Percentiles rank a stretch among this genome's conserved stretches.
Evolutionary conservation across 2,113 vertebrate species (phyloP).

Genomic region (Pampusana beccarii): DNA sequence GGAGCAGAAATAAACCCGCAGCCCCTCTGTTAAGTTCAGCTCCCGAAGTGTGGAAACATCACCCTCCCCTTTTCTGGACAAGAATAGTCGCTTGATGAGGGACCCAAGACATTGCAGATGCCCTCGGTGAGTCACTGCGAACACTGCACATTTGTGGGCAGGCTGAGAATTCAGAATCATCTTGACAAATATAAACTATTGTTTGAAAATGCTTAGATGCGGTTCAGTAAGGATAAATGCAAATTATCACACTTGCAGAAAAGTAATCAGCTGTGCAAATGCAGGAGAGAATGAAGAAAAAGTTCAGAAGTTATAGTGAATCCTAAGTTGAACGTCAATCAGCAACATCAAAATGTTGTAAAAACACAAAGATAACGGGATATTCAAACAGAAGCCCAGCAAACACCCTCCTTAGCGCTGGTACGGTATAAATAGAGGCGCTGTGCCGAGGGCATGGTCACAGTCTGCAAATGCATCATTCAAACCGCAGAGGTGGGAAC

Average conservation of each 20-base stretch:
- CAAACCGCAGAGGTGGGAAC: neutral
- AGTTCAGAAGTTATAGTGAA: neutral
- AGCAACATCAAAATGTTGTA: neutral
- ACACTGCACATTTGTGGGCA: neutral
- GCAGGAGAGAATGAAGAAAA: neutral
- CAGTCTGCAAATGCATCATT: rapidly evolving
- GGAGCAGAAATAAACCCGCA: neutral
- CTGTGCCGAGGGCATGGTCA: rapidly evolving
- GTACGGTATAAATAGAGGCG: rapidly evolving
- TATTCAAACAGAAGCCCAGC: neutral
- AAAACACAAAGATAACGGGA: neutral
- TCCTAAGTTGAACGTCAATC: neutral
- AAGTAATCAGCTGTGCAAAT: neutral
- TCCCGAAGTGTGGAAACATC: neutral
- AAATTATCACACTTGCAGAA: neutral
- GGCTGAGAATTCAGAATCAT: neutral
- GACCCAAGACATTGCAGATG: neutral
- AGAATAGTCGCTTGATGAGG: neutral
- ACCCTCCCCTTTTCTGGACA: neutral
- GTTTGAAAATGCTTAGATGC: neutral
- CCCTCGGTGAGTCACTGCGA: neutral
- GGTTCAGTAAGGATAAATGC: neutral
- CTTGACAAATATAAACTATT: neutral
- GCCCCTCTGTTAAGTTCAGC: neutral
- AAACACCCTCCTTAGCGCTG: neutral